These are phyloP conservation scores for Amphipyra berbera DNA, from an alignment of 2,888 invertebrate species.

Conservation along the genomic window DNA sequence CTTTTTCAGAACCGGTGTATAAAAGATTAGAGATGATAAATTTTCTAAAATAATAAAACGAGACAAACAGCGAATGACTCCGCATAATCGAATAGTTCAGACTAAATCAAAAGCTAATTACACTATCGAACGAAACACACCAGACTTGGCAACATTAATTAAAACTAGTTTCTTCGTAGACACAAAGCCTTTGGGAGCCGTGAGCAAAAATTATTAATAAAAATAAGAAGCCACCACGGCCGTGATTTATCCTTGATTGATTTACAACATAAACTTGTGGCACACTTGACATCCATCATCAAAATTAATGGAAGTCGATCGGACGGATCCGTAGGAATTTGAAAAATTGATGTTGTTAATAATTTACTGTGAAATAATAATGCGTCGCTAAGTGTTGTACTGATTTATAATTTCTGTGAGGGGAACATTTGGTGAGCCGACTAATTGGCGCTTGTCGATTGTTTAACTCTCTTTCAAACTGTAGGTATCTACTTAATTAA, in stretches of 20 bases:
- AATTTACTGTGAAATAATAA: slow-evolving; percentile 66
- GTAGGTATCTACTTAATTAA: no score
- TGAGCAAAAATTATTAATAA: slow-evolving; percentile 45
- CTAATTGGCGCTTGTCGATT: neutral
- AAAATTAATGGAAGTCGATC: slow-evolving; percentile 71
- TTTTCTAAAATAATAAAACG: neutral
- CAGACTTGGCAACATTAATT: slow-evolving; percentile 14
- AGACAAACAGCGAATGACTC: neutral
- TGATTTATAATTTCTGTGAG: slow-evolving; percentile 27
- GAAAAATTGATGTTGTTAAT: slow-evolving; percentile 70
- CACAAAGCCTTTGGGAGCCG: slow-evolving; percentile 9
- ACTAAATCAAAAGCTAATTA: slow-evolving; percentile 27
- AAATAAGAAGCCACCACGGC: slow-evolving; percentile 46
- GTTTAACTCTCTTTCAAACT: neutral
- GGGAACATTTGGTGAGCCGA: neutral
- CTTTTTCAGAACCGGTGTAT: slow-evolving; percentile 37
- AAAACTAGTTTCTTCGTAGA: slow-evolving; percentile 25
- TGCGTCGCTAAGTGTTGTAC: slow-evolving; percentile 35
- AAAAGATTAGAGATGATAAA: slow-evolving; percentile 2
- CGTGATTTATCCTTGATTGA: slow-evolving; percentile 69
- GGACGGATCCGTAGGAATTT: slow-evolving; percentile 63
- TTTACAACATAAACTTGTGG: slow-evolving; percentile 69
- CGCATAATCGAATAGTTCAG: neutral
- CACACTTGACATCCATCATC: slow-evolving; percentile 74
- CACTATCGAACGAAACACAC: slow-evolving; percentile 16